Base-by-base conservation (phyloP, 2,113 vertebrate species). In the Prinia subflava region DNA sequence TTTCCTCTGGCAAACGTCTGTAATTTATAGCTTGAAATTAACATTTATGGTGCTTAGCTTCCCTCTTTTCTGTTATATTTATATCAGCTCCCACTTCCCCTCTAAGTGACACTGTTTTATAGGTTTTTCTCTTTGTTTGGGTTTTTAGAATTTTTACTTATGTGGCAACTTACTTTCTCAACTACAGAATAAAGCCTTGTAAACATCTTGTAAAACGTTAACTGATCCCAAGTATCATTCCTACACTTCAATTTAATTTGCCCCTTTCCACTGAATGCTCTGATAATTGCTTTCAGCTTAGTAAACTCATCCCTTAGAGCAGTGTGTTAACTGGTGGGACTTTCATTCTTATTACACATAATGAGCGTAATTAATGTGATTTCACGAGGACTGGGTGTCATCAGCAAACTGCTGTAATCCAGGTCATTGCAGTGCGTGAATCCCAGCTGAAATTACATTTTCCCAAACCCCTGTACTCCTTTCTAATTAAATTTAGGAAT, bases 11-110 rank as follows among this genome's bases (percentile, higher is more conserved):
- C 86, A 81, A 94, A 92, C 94, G 85, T 73, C 49, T 81, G 63
- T 96, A 97, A 96, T 97, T 97, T 96, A 95, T 96, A 93, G 93
- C 90, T 85, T 68, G 76, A 89, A 93, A 95, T 97, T 90, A 94
- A 94, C 95, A 95, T 95, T 97, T 94, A 94, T 93, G 92, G 57
- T 56, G 90, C 83, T 68, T 92, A 96, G 95, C 92, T 96, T 97
- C 95, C 95, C 93, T 93, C 90, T 96, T 96, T 96, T 94, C 92
- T 90, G 78, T 93, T 89, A 37, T 96, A 93, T 96, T 96, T 96
- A 93, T 94, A 92, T 56, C 88, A 79, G 52, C 56, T 90, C 89
- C 92, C 86, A 93, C 94, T 95, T 97, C 93, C 93, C 60, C 31
- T 95, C 53, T 16, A 57, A 97, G 90, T 94, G 80, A 92, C 90